Base-by-base conservation (phyloP, 2,113 vertebrate species). In the Sebastes fasciatus region DNA sequence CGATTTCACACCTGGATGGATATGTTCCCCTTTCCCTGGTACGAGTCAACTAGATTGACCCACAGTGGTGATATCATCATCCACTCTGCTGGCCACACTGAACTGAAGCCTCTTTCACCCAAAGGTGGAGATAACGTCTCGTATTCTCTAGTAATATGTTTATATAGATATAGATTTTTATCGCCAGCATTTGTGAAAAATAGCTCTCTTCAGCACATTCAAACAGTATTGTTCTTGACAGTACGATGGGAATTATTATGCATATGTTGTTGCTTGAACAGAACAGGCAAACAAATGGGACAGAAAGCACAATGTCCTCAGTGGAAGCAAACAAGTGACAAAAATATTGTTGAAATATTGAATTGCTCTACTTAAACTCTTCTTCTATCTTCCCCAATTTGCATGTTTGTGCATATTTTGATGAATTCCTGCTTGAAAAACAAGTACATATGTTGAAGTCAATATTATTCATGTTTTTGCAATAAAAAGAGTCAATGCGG, bases 1-100 rank as follows among this genome's bases (percentile, higher is more conserved):
- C 2, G 46, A 82, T 79, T 84, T 84, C 52, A 90, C 86, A 84
- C 73, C 69, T 84, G 74, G 62, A 82, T 84, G 74, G 70, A 84
- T 60, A 45, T 65, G 23, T 80, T 76, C 67, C 75, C 71, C 21
- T 61, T 58, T 74, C 19, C 49, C 23, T 46, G 54, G 16, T 74
- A 61, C 2, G 9, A 82, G 48, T 19, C 45, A 65, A 58, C 43
- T 23, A 69, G 23, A 75, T 3, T 78, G 70, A 80, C 67, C 61
- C 58, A 54, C 19, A 70, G 74, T 46, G 48, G 61, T 79, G 45
- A 69, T 57, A 71, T 63, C 66, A 14, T 45, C 6, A 49, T 77
- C 34, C 40, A 66, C 69, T 70, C 51, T 58, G 40, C 43, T 1
- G 2, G 42, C 64, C 57, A 61, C 61, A 82, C 72, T 62, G 73